These are phyloP conservation scores for Atherix ibis DNA, from an alignment of 2,888 invertebrate species.

Conservation along the genomic window DNA sequence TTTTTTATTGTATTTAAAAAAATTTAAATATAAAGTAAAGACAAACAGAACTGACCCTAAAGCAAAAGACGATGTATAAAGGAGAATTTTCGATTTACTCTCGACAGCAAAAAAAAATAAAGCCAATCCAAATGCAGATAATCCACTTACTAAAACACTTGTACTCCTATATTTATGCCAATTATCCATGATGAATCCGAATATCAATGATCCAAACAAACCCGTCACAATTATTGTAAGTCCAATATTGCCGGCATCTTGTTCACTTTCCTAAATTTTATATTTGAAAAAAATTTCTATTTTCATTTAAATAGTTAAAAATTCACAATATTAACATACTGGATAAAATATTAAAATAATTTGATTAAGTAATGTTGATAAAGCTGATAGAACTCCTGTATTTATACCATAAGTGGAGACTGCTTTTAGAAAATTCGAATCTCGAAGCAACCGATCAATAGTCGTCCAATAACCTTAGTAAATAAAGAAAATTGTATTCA, in stretches of 20 bases:
- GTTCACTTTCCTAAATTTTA: constrained; percentile 29
- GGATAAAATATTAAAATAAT: constrained; percentile 31
- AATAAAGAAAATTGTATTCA: too few relatives aligned
- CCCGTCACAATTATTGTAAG: constrained; percentile 45
- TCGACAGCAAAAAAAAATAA: constrained; percentile 40
- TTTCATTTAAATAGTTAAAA: too few relatives aligned
- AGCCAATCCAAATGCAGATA: constrained; percentile 44
- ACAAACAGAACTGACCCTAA: too few relatives aligned
- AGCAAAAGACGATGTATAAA: constrained; percentile 38
- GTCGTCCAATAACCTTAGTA: too few relatives aligned
- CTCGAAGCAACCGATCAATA: too few relatives aligned
- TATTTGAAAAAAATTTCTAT: constrained; percentile 1
- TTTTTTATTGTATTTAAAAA: background rate
- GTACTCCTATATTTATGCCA: constrained; percentile 51
- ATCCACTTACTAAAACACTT: constrained; percentile 36
- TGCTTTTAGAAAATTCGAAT: constrained; percentile 39
- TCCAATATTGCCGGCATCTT: constrained; percentile 45
- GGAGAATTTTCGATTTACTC: constrained; percentile 31
- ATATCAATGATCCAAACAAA: constrained; percentile 44
- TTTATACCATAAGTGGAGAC: constrained; percentile 51
- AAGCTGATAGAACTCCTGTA: constrained; percentile 55
- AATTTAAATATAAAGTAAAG: too few relatives aligned
- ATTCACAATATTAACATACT: constrained; percentile 21
- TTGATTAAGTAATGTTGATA: constrained; percentile 45
- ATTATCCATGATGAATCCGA: constrained; percentile 46